Percentiles rank a stretch among this genome's conserved stretches.
Conservation (phyloP, 2,797 vertebrate genomes). For the Smutsia temminckii region DNA sequence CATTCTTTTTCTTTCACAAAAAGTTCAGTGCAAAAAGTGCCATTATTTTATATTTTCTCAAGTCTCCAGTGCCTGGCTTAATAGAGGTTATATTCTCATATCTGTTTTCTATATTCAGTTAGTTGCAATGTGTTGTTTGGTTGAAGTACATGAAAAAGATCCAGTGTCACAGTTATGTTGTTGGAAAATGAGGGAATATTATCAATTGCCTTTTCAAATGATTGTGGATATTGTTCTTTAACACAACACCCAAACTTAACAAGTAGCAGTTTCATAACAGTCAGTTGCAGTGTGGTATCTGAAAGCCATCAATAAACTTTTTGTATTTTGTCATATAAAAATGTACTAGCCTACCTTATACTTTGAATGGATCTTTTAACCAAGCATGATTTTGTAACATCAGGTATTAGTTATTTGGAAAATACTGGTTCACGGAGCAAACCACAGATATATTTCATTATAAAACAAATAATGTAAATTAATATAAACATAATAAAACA, state of each 20-base stretch:
- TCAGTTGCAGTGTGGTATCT: not conserved
- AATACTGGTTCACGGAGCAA: conserved; percentile 16
- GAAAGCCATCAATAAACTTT: not conserved
- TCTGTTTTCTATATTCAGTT: conserved; percentile 3
- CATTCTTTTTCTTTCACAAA: not conserved
- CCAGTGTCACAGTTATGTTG: not conserved
- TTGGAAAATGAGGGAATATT: not conserved
- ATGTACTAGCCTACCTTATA: not conserved
- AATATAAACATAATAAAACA: not conserved
- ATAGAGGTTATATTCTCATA: not conserved
- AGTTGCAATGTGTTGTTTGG: not conserved
- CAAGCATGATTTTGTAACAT: conserved; percentile 12
- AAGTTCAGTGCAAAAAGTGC: not conserved
- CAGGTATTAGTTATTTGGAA: conserved; percentile 12
- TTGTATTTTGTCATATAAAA: not conserved
- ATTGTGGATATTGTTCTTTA: conserved; percentile 7
- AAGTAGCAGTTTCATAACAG: conserved; percentile 36
- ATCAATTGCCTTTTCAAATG: not conserved
- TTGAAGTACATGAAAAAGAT: conserved; percentile 1
- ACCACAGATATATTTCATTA: not conserved
- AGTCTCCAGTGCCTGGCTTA: not conserved
- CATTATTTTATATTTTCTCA: not conserved
- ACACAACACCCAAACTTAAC: not conserved
- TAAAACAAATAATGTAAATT: not conserved
- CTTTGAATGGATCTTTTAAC: conserved; percentile 31